phyloP scores from a whole-genome alignment of 2,888 invertebrate genomes.

The Eurytoma californica region DNA sequence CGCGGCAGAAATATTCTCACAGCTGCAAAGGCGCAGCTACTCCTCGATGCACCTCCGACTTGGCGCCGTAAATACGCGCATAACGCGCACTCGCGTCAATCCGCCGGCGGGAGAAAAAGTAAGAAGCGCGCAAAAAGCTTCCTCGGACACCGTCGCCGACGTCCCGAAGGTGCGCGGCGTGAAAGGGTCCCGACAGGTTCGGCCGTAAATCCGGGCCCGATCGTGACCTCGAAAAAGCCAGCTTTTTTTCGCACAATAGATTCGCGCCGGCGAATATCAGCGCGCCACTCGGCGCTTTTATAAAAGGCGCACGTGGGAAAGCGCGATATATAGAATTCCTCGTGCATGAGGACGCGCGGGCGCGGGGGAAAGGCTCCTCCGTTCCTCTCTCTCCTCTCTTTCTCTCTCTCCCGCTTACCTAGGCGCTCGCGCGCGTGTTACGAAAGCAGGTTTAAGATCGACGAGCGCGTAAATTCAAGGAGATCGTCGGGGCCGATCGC shows the following conservation, averaged over 20 bases:
- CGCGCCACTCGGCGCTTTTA: neutral
- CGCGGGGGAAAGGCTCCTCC: neutral
- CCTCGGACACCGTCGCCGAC: too few species aligned
- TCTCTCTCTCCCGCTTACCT: slow-evolving; percentile 18
- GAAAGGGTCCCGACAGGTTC: slow-evolving; percentile 43
- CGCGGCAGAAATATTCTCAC: too few species aligned
- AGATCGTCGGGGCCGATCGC: slow-evolving; percentile 61
- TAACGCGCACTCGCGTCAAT: too few species aligned
- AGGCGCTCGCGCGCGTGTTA: slow-evolving; percentile 37
- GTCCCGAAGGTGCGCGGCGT: slow-evolving; percentile 15
- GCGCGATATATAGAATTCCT: slow-evolving; percentile 56
- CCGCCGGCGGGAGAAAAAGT: too few species aligned
- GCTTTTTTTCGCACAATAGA: slow-evolving; percentile 51
- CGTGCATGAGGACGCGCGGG: slow-evolving; percentile 28
- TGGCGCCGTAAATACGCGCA: too few species aligned
- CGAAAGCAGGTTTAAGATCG: slow-evolving; percentile 59
- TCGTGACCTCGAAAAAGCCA: slow-evolving; percentile 57
- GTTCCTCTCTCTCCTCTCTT: slow-evolving; percentile 41
- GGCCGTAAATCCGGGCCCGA: slow-evolving; percentile 56
- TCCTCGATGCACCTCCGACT: too few species aligned
- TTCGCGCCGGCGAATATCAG: slow-evolving; percentile 32
- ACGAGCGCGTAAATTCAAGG: slow-evolving; percentile 64
- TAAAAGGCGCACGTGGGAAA: slow-evolving; percentile 57
- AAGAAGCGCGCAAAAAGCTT: too few species aligned
- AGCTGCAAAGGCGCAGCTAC: too few species aligned